Conservation (phyloP, 2,113 vertebrate genomes). For the Hemicordylus capensis region DNA sequence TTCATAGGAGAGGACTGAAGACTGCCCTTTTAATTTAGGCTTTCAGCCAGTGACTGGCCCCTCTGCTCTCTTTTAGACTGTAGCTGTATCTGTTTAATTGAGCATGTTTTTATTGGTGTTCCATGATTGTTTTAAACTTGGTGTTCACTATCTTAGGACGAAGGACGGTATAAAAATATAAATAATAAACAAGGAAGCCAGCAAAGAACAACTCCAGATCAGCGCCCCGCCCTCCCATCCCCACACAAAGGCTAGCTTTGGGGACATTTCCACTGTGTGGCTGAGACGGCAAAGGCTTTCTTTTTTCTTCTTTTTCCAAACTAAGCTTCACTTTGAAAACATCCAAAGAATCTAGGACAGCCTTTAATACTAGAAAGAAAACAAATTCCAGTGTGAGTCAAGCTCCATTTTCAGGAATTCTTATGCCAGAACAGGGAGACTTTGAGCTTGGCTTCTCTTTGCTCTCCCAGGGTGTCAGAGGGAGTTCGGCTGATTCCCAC, state of each 20-base stretch:
- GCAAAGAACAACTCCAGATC: background rate
- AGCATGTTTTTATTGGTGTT: too few species aligned
- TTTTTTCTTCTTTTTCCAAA: background rate
- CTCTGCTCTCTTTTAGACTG: too few species aligned
- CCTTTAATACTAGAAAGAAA: conserved; percentile 50
- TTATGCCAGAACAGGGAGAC: conserved; percentile 25
- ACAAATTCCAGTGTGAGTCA: conserved; percentile 37
- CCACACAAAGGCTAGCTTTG: background rate
- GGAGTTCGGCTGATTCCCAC: background rate
- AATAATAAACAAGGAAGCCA: too few species aligned
- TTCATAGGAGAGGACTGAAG: too few species aligned
- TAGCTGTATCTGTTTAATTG: too few species aligned
- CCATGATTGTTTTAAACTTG: too few species aligned
- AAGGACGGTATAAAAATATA: too few species aligned
- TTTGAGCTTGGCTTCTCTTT: conserved; percentile 32
- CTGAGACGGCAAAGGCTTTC: background rate
- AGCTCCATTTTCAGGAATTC: conserved; percentile 24
- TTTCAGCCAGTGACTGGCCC: too few species aligned
- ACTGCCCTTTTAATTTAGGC: too few species aligned
- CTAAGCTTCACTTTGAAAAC: conserved; percentile 16
- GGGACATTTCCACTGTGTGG: background rate
- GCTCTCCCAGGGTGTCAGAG: conserved; percentile 4
- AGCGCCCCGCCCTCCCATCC: background rate
- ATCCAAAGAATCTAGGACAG: conserved; percentile 21
- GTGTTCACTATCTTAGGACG: too few species aligned